Conservation (phyloP, 2,888 invertebrate genomes). For the Meliscaeva auricollis region DNA sequence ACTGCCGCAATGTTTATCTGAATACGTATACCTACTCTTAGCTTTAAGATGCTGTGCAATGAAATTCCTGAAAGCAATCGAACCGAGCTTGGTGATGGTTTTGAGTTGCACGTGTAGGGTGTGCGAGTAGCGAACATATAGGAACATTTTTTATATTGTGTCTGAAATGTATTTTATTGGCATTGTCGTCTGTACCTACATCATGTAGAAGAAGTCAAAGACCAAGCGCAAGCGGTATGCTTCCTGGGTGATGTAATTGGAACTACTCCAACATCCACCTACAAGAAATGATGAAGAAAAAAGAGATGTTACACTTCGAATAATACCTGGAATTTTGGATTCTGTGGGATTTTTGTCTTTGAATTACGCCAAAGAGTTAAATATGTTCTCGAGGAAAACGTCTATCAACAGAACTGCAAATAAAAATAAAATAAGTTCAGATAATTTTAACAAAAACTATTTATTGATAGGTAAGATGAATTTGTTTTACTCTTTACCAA, state of each 20-base stretch:
- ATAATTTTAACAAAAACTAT: too few relatives aligned
- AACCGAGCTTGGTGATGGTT: conserved; percentile 60
- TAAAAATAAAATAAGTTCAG: too few relatives aligned
- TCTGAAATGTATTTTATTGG: conserved; percentile 8
- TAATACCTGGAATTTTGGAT: conserved; percentile 3
- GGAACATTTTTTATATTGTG: neutral
- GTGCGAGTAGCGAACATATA: too few relatives aligned
- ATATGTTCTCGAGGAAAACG: too few relatives aligned
- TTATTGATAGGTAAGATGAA: too few relatives aligned
- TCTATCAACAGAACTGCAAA: too few relatives aligned
- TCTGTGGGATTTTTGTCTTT: neutral
- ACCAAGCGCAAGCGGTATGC: conserved; percentile 19
- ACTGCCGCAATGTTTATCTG: conserved; percentile 3
- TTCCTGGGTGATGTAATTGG: conserved; percentile 48
- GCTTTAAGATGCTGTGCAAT: conserved; percentile 50
- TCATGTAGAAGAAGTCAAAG: conserved; percentile 37
- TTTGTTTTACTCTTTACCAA: too few relatives aligned
- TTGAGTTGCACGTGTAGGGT: conserved; percentile 40
- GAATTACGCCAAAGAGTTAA: too few relatives aligned
- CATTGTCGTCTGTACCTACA: conserved; percentile 2
- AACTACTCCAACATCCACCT: conserved; percentile 33
- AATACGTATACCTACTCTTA: neutral
- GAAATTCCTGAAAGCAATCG: conserved; percentile 71
- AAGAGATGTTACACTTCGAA: conserved; percentile 18
- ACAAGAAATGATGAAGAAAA: conserved; percentile 18